A percentile compares a stretch with the other conserved stretches of the same genome.
These are phyloP conservation scores for Desmophyllum pertusum DNA, from an alignment of 92 coral and sea anemone species.

Conservation along the genomic window DNA sequence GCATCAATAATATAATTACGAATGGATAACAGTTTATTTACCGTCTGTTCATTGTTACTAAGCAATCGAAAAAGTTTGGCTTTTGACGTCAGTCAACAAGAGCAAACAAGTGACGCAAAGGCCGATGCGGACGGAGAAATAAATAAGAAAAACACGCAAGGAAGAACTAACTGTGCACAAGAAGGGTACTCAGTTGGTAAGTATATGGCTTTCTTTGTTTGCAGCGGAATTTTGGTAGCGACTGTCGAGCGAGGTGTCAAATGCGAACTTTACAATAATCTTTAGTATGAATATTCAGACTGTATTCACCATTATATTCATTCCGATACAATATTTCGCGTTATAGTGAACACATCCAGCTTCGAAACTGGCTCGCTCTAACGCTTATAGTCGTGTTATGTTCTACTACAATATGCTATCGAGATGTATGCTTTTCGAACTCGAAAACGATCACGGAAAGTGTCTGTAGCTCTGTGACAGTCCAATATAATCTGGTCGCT, in stretches of 20 bases:
- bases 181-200: neutral
- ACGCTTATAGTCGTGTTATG: too few relatives aligned
- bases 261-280: neutral
- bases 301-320: neutral
- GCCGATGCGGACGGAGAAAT: neutral
- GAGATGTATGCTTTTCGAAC: neutral
- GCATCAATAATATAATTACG: neutral
- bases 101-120: neutral
- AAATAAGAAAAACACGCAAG: neutral
- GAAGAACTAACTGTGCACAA: neutral
- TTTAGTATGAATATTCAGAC: neutral
- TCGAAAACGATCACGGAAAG: neutral
- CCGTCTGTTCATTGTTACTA: slow-evolving; percentile 8
- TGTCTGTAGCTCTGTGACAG: neutral
- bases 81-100: neutral
- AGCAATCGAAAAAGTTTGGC: slow-evolving; percentile 2
- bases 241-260: neutral
- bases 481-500: neutral
- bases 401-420: neutral
- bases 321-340: neutral
- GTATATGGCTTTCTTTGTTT: neutral
- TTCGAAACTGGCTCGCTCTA: neutral
- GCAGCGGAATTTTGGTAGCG: neutral
- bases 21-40: neutral
- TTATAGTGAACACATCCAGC: neutral